Base-by-base conservation (phyloP, 2,888 invertebrate species). In the Leptinotarsa peninsularis region DNA sequence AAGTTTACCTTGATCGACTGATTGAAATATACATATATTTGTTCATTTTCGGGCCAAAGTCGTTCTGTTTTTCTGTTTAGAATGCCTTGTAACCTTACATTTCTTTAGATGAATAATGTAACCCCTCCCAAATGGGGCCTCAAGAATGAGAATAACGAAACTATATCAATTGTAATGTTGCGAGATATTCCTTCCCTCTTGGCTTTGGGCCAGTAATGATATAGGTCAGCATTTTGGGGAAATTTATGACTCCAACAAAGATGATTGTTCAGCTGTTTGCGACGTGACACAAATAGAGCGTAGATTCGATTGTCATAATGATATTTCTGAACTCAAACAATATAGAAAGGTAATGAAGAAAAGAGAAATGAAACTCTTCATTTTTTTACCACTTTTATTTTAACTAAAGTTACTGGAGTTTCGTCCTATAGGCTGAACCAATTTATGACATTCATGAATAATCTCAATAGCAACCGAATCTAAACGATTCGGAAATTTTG, bases 211-310 rank as follows among this genome's bases (percentile, higher is more conserved):
- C 54, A 17, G 18, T 54, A 54, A 54, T 54, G 10, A 54, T 54
- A 54, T 54, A 54, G 54, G 54, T 54, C 54, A 54, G 54, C 54
- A 18, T 54, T 54, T 54, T 54, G 18, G 17, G 5, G 54, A 54
- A 54, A 54, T 54, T 54, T 54, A 18, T 54, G 54, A 18, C 18
- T 54, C 54, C 17, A 54, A 54, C 54, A 4, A 18, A 54, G 17
- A 54, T 17, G 54, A 54, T 54, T 54, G 54, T 54, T 54, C 54
- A 17, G n/a, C 54, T 54, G 54, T 54, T 54, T 18, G 17, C 7
- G 17, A 54, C 5, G 54, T n/a, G 54, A 54, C 17, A 17, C 18
- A 54, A 54, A 54, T 43, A 43, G 43, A 43, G 43, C 2, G 18
- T 18, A 3, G 7, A 54, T 5, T 54, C 18, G 54, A 18, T 17